Evolutionary conservation across 2,113 vertebrate genomes (phyloP).

Genomic region (Amia ocellicauda): DNA sequence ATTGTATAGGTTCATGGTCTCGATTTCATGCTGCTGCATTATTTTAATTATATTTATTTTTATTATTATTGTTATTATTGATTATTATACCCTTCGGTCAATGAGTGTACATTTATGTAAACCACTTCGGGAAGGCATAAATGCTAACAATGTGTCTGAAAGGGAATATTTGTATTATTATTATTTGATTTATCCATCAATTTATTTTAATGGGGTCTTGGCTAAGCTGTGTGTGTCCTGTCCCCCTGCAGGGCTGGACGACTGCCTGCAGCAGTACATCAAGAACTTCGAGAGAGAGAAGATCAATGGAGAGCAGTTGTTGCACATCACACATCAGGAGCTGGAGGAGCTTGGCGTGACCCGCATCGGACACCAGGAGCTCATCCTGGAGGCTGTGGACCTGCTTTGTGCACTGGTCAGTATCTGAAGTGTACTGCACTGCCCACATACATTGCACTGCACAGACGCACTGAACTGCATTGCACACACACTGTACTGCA

Average conservation of each 20-base stretch:
- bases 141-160: too few species aligned
- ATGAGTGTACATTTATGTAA: too few species aligned
- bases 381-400: slow-evolving; percentile 84
- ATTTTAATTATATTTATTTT: too few species aligned
- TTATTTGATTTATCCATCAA: too few species aligned
- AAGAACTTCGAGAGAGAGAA: slow-evolving; percentile 87
- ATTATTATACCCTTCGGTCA: too few species aligned
- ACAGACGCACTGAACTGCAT: neutral
- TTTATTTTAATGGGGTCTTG: too few species aligned
- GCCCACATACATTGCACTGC: neutral
- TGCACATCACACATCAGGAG: slow-evolving; percentile 86
- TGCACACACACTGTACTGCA: neutral
- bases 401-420: slow-evolving; percentile 83
- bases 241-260: slow-evolving; percentile 75
- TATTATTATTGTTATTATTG: too few species aligned
- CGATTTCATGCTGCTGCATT: too few species aligned
- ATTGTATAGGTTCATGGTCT: too few species aligned
- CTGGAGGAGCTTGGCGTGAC: slow-evolving; percentile 84
- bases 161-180: too few species aligned
- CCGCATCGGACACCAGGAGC: slow-evolving; percentile 82
- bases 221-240: slow-evolving; percentile 16
- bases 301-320: slow-evolving; percentile 82
- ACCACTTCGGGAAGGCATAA: too few species aligned
- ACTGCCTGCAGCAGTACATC: slow-evolving; percentile 86
- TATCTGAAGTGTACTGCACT: neutral